Conservation (phyloP, 2,797 vertebrate genomes). For the Corythornis leucogaster region DNA sequence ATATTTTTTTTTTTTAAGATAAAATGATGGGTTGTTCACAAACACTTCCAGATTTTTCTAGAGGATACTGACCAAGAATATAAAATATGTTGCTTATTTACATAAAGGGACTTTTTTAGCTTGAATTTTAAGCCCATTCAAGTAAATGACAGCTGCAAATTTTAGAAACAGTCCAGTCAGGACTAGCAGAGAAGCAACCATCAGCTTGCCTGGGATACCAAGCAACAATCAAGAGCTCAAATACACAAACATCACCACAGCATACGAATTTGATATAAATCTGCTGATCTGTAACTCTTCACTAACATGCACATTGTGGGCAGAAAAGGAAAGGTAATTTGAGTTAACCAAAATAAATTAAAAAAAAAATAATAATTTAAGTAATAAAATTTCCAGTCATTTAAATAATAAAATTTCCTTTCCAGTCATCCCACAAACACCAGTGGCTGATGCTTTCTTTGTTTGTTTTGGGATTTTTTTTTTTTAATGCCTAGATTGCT, state of each 20-base stretch:
- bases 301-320: not conserved
- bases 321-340: not conserved
- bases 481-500: not conserved
- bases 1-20: conserved; percentile 29
- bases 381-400: too few species aligned
- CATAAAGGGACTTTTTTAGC: conserved; percentile 33
- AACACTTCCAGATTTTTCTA: conserved; percentile 28
- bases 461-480: too few species aligned
- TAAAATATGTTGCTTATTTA: conserved; percentile 37
- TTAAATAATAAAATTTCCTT: not conserved
- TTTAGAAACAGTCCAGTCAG: conserved; percentile 32
- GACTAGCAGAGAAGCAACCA: not conserved
- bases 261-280: not conserved
- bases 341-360: not conserved
- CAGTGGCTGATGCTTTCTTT: too few species aligned
- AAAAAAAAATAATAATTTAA: too few species aligned
- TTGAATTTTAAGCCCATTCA: conserved; percentile 46
- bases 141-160: conserved; percentile 8
- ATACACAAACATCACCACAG: not conserved
- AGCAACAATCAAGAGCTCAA: not conserved
- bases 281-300: not conserved
- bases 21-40: conserved; percentile 56
- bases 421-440: not conserved
- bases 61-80: conserved; percentile 12
- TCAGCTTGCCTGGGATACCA: not conserved